phyloP scores from a whole-genome alignment of 2,113 vertebrate genomes.

The Megalops atlanticus region DNA sequence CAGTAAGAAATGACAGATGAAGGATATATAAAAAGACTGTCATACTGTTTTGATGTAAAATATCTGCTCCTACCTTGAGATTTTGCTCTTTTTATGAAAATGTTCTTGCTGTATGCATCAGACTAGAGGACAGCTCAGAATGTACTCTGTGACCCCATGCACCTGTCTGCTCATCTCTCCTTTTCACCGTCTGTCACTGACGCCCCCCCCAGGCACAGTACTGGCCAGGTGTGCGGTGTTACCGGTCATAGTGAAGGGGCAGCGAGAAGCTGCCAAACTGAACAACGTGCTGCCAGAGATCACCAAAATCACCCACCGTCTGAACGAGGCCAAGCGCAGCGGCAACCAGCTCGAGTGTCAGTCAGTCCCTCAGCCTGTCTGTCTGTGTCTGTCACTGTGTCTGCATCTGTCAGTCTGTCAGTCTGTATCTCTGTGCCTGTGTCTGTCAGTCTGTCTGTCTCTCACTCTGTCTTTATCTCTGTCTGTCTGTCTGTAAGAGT shows the following conservation, averaged over 20 bases:
- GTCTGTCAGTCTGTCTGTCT: not conserved
- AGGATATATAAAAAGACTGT: too few species aligned
- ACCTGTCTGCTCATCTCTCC: not conserved
- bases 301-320: constrained; percentile 67
- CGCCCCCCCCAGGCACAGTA: constrained; percentile 71
- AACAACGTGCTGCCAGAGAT: constrained; percentile 85
- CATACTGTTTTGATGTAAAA: too few species aligned
- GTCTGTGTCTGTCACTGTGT: constrained; percentile 38
- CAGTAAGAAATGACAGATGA: too few species aligned
- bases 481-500: constrained; percentile 31
- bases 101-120: too few species aligned
- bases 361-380: constrained; percentile 19
- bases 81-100: too few species aligned
- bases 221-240: constrained; percentile 78
- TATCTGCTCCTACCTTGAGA: too few species aligned
- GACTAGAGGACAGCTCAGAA: too few species aligned
- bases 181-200: not conserved
- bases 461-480: not conserved
- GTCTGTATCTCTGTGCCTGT: not conserved
- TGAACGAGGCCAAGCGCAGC: constrained; percentile 81
- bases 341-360: constrained; percentile 82
- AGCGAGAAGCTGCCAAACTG: constrained; percentile 82
- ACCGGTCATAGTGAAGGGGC: constrained; percentile 84
- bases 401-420: constrained; percentile 30
- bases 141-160: too few species aligned